Base-by-base conservation (phyloP, 2,888 invertebrate species). In the Athalia cordata region DNA sequence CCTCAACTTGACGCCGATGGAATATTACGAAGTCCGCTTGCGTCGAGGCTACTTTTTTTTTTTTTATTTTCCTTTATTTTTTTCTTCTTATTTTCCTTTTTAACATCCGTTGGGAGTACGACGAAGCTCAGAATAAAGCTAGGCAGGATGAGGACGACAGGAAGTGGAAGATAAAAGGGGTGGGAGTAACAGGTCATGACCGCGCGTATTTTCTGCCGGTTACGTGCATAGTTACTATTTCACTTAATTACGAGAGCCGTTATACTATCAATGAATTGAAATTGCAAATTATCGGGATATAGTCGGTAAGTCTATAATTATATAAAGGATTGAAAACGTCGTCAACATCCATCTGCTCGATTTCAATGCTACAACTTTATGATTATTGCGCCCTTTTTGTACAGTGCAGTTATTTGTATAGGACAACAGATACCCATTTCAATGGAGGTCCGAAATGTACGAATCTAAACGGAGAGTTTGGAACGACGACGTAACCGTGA, bases 1-100 rank as follows among this genome's bases (percentile, higher is more conserved):
- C 82, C 81, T 81, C 66, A 59, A 79, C 80, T 77, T 80, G 81
- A 86, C 83, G 84, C 85, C 82, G 79, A 78, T 80, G 81, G 86
- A 87, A 87, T 87, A 86, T 85, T 81, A 82, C 78, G 52, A 13
- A 64, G 78, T 47, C 55, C 55, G 72, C 64, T 49, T 50, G 75
- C 75, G 75, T 64, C 50, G 49, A 47, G 43, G 75, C 62, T 75
- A 64, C 75, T 75, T 61, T 29, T 29, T 29, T 29, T 29, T 29
- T 29, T 29, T 29, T 29, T 29, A 29, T 29, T 29, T 29, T 29
- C 29, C 29, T 29, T 29, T 29, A 29, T 29, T 29, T 29, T 29
- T 29, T 29, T 29, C 29, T 29, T 29, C 29, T 0, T 29, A 29
- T 29, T 29, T 29, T 29, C 29, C 29, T 29, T 29, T 75, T 75